Evolutionary conservation across 2,888 invertebrate species (phyloP).

Genomic region (Petrophora chlorosata): DNA sequence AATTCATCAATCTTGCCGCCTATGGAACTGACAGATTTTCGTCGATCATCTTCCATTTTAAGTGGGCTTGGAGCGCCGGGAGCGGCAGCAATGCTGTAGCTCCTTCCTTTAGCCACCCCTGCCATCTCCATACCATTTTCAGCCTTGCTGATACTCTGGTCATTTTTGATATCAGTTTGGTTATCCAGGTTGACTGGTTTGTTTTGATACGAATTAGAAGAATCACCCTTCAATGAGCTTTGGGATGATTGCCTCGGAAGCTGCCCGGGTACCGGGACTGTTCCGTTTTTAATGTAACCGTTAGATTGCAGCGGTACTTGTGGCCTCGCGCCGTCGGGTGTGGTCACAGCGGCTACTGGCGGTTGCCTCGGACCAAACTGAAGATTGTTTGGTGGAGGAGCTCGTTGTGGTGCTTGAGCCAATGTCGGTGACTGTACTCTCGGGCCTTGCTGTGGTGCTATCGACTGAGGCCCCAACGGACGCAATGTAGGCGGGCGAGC

Average conservation of each 20-base stretch:
- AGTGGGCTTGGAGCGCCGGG: conserved; percentile 73
- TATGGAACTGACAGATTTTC: conserved; percentile 77
- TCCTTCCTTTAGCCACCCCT: conserved; percentile 78
- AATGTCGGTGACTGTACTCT: conserved; percentile 63
- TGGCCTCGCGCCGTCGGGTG: conserved; percentile 65
- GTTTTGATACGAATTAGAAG: conserved; percentile 56
- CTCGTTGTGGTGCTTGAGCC: conserved; percentile 64
- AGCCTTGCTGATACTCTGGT: conserved; percentile 60
- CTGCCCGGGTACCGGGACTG: conserved; percentile 45
- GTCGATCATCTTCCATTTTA: conserved; percentile 77
- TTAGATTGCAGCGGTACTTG: conserved; percentile 55
- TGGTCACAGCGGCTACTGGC: conserved; percentile 55
- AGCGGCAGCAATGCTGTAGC: conserved; percentile 80
- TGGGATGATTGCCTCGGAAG: conserved; percentile 74
- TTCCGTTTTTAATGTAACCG: conserved; percentile 60
- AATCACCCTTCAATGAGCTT: conserved; percentile 68
- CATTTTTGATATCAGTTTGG: conserved; percentile 58
- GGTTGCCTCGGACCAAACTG: conserved; percentile 80
- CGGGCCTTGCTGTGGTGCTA: conserved; percentile 62
- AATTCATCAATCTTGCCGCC: conserved; percentile 73
- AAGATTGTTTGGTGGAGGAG: conserved; percentile 74
- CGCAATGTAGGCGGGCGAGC: conserved; percentile 61
- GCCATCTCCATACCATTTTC: conserved; percentile 70
- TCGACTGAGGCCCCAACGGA: conserved; percentile 68
- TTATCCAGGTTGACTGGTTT: conserved; percentile 79